These are phyloP conservation scores for Hydrozoanthus tunicans DNA, from an alignment of 64 coral and sea anemone genomes.

Conservation along the genomic window DNA sequence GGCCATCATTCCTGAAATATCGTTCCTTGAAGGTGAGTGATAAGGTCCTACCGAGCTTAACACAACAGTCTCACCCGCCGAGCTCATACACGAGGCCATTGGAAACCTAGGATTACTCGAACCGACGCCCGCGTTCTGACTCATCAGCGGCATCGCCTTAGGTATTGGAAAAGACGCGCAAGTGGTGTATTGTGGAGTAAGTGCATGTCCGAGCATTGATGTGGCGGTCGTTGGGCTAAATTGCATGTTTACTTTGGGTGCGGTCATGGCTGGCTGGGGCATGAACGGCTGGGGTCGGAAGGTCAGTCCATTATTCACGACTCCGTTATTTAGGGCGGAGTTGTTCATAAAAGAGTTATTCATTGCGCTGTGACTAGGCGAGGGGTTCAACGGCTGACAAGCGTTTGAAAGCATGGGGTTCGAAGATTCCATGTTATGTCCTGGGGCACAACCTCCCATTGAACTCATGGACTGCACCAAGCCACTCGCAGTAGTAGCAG, in stretches of 20 bases:
- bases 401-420: slow-evolving; percentile 71
- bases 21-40: slow-evolving; percentile 62
- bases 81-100: slow-evolving; percentile 70
- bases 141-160: slow-evolving; percentile 78
- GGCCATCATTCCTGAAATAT: slow-evolving; percentile 72
- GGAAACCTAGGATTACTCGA: slow-evolving; percentile 49
- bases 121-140: slow-evolving; percentile 68
- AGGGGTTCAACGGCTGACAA: slow-evolving; percentile 78
- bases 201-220: slow-evolving; percentile 46
- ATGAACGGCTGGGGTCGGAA: slow-evolving; percentile 87
- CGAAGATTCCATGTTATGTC: slow-evolving; percentile 67
- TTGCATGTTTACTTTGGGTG: slow-evolving; percentile 79
- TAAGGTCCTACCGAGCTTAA: slow-evolving; percentile 69
- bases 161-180: slow-evolving; percentile 72
- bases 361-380: slow-evolving; percentile 67
- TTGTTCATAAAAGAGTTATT: slow-evolving; percentile 86
- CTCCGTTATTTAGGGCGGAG: slow-evolving; percentile 77
- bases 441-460: slow-evolving; percentile 53
- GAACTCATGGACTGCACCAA: slow-evolving; percentile 60
- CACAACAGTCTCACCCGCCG: slow-evolving; percentile 64
- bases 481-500: slow-evolving; percentile 52
- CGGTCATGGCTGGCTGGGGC: slow-evolving; percentile 70
- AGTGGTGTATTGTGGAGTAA: slow-evolving; percentile 62
- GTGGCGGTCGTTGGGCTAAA: slow-evolving; percentile 69
- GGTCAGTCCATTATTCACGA: slow-evolving; percentile 84